phyloP scores from a whole-genome alignment of 2,113 vertebrate genomes.

The Phalacrocorax brasilianus region DNA sequence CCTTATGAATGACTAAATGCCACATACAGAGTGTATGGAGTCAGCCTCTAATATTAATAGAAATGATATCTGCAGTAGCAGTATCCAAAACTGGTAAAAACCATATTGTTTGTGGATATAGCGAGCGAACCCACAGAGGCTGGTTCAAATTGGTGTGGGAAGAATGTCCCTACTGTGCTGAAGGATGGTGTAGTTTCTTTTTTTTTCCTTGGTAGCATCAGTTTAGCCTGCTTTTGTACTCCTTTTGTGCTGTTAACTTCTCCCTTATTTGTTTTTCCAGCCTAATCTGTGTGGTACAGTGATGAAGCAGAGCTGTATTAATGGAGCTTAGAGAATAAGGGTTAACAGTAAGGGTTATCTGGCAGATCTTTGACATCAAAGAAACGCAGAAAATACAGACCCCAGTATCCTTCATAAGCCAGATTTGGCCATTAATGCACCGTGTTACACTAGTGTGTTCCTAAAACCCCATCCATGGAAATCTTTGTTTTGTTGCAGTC shows the following conservation, averaged over 20 bases:
- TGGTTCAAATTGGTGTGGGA: background rate
- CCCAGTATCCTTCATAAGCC: too few relatives aligned
- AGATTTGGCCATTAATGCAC: background rate
- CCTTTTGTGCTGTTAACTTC: background rate
- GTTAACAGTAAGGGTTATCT: background rate
- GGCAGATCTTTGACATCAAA: background rate
- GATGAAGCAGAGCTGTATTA: background rate
- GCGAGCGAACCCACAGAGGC: background rate
- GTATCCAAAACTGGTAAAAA: background rate
- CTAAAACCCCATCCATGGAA: background rate
- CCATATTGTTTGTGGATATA: rapidly evolving
- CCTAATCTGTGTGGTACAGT: background rate
- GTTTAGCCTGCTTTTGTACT: background rate
- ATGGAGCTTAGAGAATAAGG: background rate
- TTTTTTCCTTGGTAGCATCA: background rate
- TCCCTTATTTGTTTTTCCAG: background rate
- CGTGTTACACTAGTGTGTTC: background rate
- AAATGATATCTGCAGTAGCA: background rate
- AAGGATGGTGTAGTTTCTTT: background rate
- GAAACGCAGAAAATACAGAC: background rate
- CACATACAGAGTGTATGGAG: rapidly evolving
- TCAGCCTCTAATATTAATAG: background rate
- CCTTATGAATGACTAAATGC: background rate
- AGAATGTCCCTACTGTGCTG: background rate
- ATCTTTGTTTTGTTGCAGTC: background rate